Evolutionary conservation across 2,113 vertebrate genomes (phyloP).

Genomic region (Pavo muticus): DNA sequence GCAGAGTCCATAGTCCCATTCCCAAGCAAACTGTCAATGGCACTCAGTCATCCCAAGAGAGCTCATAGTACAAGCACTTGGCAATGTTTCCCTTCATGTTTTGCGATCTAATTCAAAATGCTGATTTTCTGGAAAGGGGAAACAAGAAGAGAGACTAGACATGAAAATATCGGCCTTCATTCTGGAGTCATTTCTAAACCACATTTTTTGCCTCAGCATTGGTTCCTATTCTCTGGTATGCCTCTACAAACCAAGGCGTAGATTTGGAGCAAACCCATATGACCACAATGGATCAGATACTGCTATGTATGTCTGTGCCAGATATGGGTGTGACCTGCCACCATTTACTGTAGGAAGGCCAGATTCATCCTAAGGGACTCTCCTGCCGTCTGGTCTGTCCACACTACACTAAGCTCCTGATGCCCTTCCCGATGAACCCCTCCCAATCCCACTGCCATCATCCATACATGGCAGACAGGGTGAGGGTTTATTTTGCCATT

Average conservation of each 20-base stretch:
- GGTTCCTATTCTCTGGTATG: background rate
- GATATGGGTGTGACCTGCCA: background rate
- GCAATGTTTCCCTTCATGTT: background rate
- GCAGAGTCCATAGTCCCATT: background rate
- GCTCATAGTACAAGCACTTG: conserved; percentile 6
- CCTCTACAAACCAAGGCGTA: background rate
- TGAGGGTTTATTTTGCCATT: background rate
- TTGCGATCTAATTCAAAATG: background rate
- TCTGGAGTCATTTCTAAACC: background rate
- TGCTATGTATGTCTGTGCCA: background rate
- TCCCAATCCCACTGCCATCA: background rate
- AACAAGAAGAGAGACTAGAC: background rate
- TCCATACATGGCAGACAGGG: too few relatives aligned
- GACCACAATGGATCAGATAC: background rate
- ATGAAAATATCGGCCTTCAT: background rate
- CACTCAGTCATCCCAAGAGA: background rate
- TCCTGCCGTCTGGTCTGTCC: background rate
- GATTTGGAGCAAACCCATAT: rapidly evolving
- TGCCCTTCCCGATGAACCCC: background rate
- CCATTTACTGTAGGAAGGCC: background rate
- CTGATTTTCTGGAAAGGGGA: background rate
- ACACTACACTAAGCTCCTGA: rapidly evolving
- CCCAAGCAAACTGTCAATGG: background rate
- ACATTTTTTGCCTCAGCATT: background rate
- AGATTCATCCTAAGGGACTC: background rate